A percentile compares a stretch with the other conserved stretches of the same genome.
These are phyloP conservation scores for Linhomoeus sp. DNA, from an alignment of 2,888 invertebrate species.

Conservation along the genomic window DNA sequence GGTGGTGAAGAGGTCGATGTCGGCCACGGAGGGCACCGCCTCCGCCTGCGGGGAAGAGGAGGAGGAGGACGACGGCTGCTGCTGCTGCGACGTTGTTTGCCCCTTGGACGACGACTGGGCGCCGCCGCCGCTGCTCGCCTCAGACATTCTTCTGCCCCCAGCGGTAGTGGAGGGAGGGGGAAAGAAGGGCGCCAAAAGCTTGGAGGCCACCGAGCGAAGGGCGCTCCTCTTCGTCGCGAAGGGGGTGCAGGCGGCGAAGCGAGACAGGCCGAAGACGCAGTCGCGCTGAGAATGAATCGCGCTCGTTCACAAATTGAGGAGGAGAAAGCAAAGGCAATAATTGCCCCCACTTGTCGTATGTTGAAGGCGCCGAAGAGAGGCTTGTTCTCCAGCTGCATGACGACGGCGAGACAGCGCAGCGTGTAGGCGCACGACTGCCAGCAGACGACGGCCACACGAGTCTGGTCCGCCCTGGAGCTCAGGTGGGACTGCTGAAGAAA, in stretches of 20 bases:
- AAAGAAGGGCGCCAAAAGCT: no score
- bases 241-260: background rate
- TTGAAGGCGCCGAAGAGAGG: constrained; percentile 36
- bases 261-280: background rate
- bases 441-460: background rate
- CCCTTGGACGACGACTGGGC: no score
- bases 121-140: no score
- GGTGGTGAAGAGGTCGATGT: constrained; percentile 21
- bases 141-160: no score
- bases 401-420: constrained; percentile 31
- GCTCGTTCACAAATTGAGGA: background rate
- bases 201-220: no score
- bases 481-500: no score
- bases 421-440: constrained; percentile 34
- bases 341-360: constrained; percentile 28
- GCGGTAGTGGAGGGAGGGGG: no score
- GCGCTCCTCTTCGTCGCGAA: background rate
- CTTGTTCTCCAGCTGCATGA: constrained; percentile 32
- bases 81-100: no score
- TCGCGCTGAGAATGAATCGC: background rate
- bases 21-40: constrained; percentile 15
- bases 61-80: background rate
- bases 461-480: constrained; percentile 3
- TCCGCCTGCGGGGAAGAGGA: constrained; percentile 7
- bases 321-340: background rate